Evolutionary conservation across 2,113 vertebrate genomes (phyloP), one percentile per base, ranked within the genome.

Genomic region (Chamaea fasciata): DNA sequence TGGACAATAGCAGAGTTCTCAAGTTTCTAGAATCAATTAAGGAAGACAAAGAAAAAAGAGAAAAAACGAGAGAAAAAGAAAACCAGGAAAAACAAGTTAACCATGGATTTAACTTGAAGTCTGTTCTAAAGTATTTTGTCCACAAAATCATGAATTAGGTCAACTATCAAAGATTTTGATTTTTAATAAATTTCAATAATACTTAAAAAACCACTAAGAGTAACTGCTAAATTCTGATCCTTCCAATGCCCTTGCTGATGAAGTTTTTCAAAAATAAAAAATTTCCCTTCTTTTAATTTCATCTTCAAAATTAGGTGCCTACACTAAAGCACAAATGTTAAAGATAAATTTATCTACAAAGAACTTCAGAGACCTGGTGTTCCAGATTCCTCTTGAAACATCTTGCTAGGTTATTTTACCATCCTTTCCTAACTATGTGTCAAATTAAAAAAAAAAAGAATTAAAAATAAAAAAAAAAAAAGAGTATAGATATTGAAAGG

Each of bases 401-500:
- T 26, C 21, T 79, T 59, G 8, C 31, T 41, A 52, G 10, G 33
- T 56, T 56, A 31, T 20, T 28, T 76, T 49, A n/a, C 26, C 9
- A 60, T 46, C 23, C 7, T 76, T 83, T 80, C 23, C 47, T 39
- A 90, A 53, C 28, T 27, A 35, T 26, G 27, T 13, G 3, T 41
- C 11, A 73, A 33, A 55, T 74, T 17, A 1, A 0, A 74, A 35
- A 74, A 47, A 24, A 1, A 1, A 4, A n/a, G n/a, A 33, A 55
- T 74, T 17, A 1, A 0, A 74, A 35, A 74, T n/a, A n/a, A 47
- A 24, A 1, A 1, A 4, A 14, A 15, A n/a, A 11, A n/a, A 35
- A 15, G 5, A 0, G 4, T 52, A 37, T 12, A 13, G 15, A 5
- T 49, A 46, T 44, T 75, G 33, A 11, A 64, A 89, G 28, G 20